A percentile compares a stretch with the other conserved stretches of the same genome.
phyloP scores from a whole-genome alignment of 2,888 invertebrate species.

The Serrognathus titanus region DNA sequence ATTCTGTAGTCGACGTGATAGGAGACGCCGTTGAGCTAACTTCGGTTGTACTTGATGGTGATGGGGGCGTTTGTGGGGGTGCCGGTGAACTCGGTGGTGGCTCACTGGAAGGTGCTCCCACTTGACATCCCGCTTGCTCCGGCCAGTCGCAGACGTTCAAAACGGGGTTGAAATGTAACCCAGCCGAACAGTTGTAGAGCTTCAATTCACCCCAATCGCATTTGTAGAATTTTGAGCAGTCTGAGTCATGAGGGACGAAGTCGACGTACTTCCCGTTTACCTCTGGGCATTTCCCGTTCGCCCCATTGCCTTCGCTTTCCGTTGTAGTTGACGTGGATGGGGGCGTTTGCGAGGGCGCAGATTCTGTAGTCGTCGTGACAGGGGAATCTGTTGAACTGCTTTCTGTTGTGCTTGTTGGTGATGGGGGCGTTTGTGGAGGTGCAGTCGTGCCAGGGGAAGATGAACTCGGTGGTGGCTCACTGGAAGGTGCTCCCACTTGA shows the following conservation, averaged over 20 bases:
- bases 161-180: conserved; percentile 11
- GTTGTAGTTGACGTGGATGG: no score
- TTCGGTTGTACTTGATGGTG: no score
- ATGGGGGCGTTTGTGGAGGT: no score
- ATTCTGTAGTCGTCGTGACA: no score
- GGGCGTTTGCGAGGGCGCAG: no score
- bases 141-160: conserved; percentile 11
- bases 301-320: not conserved
- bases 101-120: no score
- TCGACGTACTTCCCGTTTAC: conserved; percentile 8
- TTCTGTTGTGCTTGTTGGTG: not conserved
- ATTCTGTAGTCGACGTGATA: no score
- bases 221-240: conserved; percentile 16
- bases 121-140: not conserved
- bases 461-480: no score
- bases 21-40: no score
- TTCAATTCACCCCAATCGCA: conserved; percentile 18
- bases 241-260: conserved; percentile 12
- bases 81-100: no score
- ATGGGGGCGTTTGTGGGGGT: no score
- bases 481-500: not conserved
- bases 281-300: conserved; percentile 14
- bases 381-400: not conserved
- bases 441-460: no score
- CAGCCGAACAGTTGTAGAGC: conserved; percentile 16